Conservation (phyloP, 2,888 invertebrate genomes). For the Ectropis crepuscularia region DNA sequence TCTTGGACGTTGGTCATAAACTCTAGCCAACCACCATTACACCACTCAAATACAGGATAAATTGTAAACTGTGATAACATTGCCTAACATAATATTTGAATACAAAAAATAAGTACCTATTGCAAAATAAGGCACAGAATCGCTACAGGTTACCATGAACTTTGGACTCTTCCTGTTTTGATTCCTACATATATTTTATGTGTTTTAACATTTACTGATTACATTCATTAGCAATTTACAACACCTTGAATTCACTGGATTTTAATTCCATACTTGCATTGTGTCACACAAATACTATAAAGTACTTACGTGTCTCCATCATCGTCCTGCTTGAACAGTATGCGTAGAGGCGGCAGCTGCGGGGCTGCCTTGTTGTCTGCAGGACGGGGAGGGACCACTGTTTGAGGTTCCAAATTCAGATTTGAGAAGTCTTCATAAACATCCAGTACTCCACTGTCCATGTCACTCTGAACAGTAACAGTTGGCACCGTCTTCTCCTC, state of each 20-base stretch:
- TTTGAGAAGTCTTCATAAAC: slow-evolving; percentile 87
- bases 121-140: slow-evolving; percentile 12
- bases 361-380: slow-evolving; percentile 18
- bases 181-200: background rate
- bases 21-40: no score
- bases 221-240: no score
- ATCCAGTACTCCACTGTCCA: slow-evolving; percentile 87
- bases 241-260: background rate
- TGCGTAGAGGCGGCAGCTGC: slow-evolving; percentile 84
- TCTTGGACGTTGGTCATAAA: no score
- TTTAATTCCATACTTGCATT: background rate
- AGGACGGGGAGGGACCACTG: slow-evolving; percentile 15
- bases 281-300: background rate
- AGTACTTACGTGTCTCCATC: slow-evolving; percentile 94
- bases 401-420: slow-evolving; percentile 56
- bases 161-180: slow-evolving; percentile 17
- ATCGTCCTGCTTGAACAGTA: slow-evolving; percentile 90
- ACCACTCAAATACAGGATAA: no score
- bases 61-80: no score
- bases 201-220: background rate
- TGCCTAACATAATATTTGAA: no score
- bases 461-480: slow-evolving; percentile 54
- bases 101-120: background rate
- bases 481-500: slow-evolving; percentile 54
- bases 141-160: slow-evolving; percentile 20